Evolutionary conservation across 2,797 vertebrate species (phyloP).

Genomic region (Selene dorsalis): DNA sequence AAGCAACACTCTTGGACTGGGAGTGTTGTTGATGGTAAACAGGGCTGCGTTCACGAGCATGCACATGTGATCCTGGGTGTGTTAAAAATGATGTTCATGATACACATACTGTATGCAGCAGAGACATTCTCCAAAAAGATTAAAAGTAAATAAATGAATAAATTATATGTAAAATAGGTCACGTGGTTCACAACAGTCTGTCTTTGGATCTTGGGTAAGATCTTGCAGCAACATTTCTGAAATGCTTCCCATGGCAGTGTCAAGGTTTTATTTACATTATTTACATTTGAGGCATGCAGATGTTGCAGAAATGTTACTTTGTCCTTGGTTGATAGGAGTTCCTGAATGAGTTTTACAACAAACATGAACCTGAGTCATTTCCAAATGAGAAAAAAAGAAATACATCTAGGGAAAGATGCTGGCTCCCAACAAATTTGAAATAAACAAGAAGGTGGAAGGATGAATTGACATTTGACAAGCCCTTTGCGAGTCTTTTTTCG

Average conservation of each 20-base stretch:
- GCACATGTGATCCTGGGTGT: conserved; percentile 34
- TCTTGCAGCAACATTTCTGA: neutral
- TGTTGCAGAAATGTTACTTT: neutral
- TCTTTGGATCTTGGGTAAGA: conserved; percentile 9
- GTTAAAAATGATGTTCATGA: neutral
- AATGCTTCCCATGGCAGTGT: neutral
- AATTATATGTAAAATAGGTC: no score
- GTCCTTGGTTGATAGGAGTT: neutral
- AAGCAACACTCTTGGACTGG: conserved; percentile 44
- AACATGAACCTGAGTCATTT: conserved; percentile 1
- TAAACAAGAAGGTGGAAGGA: conserved; percentile 1
- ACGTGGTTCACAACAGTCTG: neutral
- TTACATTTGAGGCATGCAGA: neutral
- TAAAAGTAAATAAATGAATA: no score
- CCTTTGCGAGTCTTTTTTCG: neutral
- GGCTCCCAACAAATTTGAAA: neutral
- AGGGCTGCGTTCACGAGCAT: conserved; percentile 23
- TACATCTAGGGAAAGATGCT: neutral
- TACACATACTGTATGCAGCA: no score
- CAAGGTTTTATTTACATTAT: conserved; percentile 11
- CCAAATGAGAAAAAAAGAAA: neutral
- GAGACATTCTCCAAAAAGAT: no score
- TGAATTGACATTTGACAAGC: conserved; percentile 13
- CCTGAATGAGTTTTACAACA: neutral
- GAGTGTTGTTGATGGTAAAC: conserved; percentile 69